A percentile compares a stretch with the other conserved stretches of the same genome.
phyloP scores from a whole-genome alignment of 64 coral and sea anemone species.

The Montipora capricornis region DNA sequence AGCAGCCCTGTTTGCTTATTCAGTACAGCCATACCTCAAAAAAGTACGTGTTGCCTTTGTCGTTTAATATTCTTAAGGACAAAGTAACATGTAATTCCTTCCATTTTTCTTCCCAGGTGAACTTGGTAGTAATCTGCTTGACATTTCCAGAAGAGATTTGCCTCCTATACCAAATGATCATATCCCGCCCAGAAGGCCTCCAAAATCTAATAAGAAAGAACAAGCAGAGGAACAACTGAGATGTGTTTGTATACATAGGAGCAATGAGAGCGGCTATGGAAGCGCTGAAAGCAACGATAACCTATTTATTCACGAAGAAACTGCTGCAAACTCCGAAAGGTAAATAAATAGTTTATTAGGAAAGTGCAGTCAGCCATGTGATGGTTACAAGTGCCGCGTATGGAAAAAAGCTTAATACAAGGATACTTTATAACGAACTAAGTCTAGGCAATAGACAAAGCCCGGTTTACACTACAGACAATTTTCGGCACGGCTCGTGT shows the following conservation, averaged over 20 bases:
- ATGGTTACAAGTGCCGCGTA: no score
- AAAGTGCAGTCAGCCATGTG: no score
- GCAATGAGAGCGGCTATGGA: not conserved
- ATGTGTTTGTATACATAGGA: not conserved
- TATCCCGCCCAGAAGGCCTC: not conserved
- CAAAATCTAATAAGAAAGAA: not conserved
- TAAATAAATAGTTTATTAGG: no score
- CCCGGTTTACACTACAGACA: no score
- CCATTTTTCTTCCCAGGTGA: not conserved
- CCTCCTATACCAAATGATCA: not conserved
- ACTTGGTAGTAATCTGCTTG: not conserved
- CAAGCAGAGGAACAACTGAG: not conserved
- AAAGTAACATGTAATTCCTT: not conserved
- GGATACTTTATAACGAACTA: no score
- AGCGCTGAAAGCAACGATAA: constrained; percentile 6
- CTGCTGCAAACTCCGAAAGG: not conserved
- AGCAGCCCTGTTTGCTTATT: no score
- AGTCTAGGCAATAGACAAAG: no score
- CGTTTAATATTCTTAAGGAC: no score
- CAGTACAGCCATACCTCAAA: not conserved
- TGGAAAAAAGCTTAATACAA: no score
- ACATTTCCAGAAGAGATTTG: not conserved
- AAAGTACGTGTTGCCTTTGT: no score
- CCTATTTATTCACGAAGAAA: not conserved
- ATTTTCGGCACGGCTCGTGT: no score